Conservation (phyloP, 2,797 vertebrate genomes). For the Bufotes viridis region DNA sequence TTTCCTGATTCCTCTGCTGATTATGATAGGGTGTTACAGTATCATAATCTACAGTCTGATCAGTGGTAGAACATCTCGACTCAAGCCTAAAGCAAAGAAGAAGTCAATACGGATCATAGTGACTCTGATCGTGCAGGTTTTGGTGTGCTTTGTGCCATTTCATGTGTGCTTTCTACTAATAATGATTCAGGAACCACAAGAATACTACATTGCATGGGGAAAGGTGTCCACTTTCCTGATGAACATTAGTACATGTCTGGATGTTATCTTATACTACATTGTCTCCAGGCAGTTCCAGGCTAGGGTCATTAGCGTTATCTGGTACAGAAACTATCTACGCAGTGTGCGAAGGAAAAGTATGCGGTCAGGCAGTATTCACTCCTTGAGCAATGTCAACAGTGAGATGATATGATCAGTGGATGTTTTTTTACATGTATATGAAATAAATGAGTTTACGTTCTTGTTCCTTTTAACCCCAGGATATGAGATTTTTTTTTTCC, state of each 20-base stretch:
- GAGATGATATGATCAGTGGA: slow-evolving; percentile 82
- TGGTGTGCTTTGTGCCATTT: slow-evolving; percentile 93
- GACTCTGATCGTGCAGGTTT: slow-evolving; percentile 88
- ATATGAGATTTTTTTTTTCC: background rate
- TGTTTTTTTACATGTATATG: background rate
- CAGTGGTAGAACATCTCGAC: slow-evolving; percentile 86
- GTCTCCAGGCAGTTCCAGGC: slow-evolving; percentile 99
- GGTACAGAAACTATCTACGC: slow-evolving; percentile 93
- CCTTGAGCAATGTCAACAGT: slow-evolving; percentile 89
- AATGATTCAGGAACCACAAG: slow-evolving; percentile 72
- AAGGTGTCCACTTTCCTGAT: slow-evolving; percentile 93
- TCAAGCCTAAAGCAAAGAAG: slow-evolving; percentile 94
- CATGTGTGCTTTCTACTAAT: slow-evolving; percentile 85
- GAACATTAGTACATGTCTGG: slow-evolving; percentile 93
- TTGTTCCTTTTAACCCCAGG: background rate
- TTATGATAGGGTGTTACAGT: slow-evolving; percentile 92
- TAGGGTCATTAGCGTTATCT: slow-evolving; percentile 92
- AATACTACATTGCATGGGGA: slow-evolving; percentile 82
- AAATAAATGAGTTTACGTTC: background rate
- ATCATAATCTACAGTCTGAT: slow-evolving; percentile 90
- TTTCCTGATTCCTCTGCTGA: slow-evolving; percentile 88
- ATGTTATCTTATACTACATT: slow-evolving; percentile 94
- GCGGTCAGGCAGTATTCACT: slow-evolving; percentile 84
- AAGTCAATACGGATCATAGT: slow-evolving; percentile 95
- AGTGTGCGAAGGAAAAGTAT: slow-evolving; percentile 92